Conservation (phyloP, 2,888 invertebrate species). For the Cabera pusaria region DNA sequence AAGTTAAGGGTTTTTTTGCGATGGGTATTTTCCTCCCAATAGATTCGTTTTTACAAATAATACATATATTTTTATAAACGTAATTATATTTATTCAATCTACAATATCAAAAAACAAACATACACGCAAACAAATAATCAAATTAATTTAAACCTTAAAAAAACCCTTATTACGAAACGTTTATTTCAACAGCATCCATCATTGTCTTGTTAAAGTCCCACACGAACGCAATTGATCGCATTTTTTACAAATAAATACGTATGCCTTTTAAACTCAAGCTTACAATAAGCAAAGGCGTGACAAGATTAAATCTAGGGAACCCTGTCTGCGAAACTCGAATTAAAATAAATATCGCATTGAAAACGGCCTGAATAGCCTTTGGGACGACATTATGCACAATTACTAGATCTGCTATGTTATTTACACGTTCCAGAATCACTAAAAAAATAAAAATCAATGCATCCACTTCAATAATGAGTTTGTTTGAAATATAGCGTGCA, state of each 20-base stretch:
- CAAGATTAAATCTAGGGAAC: slow-evolving; percentile 74
- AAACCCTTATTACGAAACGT: neutral
- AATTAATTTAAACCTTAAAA: slow-evolving; percentile 1
- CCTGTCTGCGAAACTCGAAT: slow-evolving; percentile 64
- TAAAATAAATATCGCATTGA: slow-evolving; percentile 74
- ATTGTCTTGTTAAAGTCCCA: slow-evolving; percentile 60
- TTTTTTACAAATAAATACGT: slow-evolving; percentile 58
- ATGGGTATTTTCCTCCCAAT: no score
- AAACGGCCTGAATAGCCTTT: slow-evolving; percentile 71
- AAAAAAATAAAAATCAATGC: slow-evolving; percentile 49
- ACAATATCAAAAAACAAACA: no score
- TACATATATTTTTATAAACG: no score
- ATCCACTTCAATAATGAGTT: slow-evolving; percentile 51
- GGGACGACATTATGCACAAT: slow-evolving; percentile 73
- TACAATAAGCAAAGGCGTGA: slow-evolving; percentile 73
- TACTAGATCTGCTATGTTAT: slow-evolving; percentile 58
- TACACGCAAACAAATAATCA: neutral
- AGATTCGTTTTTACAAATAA: no score
- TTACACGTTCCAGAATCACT: slow-evolving; percentile 47
- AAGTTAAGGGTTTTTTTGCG: no score
- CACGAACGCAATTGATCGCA: slow-evolving; percentile 53
- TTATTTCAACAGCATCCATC: slow-evolving; percentile 33
- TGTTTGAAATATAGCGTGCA: slow-evolving; percentile 59
- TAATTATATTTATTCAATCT: no score
- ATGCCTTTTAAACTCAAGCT: slow-evolving; percentile 56